Evolutionary conservation across 2,113 vertebrate genomes (phyloP), one percentile per base, ranked within the genome.

Genomic region (Hiodon alosoides): DNA sequence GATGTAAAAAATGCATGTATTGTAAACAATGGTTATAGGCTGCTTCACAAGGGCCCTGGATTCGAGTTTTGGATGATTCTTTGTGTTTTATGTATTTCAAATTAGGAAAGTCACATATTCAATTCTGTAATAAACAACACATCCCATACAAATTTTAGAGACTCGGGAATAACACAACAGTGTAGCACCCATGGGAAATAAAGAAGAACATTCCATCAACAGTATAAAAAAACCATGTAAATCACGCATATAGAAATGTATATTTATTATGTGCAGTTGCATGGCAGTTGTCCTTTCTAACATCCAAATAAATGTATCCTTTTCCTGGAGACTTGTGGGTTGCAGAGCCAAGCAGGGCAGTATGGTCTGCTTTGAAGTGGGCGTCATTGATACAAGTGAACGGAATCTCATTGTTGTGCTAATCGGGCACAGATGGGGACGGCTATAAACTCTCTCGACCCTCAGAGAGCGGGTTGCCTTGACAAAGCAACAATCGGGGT

Each of bases 381-480:
- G 10, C 52, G 51, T 53, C 68, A 71, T 65, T 67, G 60, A 73
- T 62, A 14, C 61, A 51, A 48, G 4, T 16, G n/a, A 5, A 69
- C 52, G 11, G 76, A 7, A 9, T 14, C 69, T 54, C 52, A 77
- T 77, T 77, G 76, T 71, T 72, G 76, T 77, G 76, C 64, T 77
- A 67, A 77, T 71, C 62, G 67, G 69, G 60, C 53, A 61, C 76
- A 77, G 69, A 77, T 72, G 70, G 60, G 61, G 47, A 71, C 51
- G 60, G 14, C 75, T 71, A 31, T 61, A 14, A 47, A 52, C 51
- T 54, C 17, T 5, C 31, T 46, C 11, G 31, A 7, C 13, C 11
- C 10, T 17, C 59, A 62, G n/a, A 51, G 50, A 61, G 48, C 51
- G 2, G 51, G 59, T 51, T 73, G 59, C 46, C 4, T 61, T 46